A percentile compares a stretch with the other conserved stretches of the same genome.
phyloP scores from a whole-genome alignment of 2,113 vertebrate genomes.

The Genyomyrus donnyi region DNA sequence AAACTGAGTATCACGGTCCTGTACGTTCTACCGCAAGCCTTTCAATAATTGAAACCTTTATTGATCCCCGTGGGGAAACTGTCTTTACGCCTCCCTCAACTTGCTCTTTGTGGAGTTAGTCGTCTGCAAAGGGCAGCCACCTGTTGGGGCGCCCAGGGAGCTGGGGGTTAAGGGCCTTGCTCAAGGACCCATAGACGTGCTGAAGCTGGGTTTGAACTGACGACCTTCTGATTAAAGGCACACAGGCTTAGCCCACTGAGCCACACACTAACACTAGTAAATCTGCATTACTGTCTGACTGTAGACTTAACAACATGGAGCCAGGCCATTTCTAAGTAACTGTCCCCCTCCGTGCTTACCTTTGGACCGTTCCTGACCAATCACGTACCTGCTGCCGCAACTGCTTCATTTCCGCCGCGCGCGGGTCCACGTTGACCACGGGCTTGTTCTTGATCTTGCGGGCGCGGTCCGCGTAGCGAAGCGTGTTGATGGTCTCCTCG shows the following conservation, averaged over 20 bases:
- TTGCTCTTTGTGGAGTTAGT: no score
- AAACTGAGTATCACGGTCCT: background rate
- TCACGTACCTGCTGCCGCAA: slow-evolving; percentile 81
- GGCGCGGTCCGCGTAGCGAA: slow-evolving; percentile 91
- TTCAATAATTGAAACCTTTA: background rate
- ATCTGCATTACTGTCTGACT: background rate
- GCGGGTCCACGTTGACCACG: slow-evolving; percentile 81
- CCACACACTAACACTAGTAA: background rate
- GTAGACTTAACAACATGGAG: background rate
- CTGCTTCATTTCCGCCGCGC: slow-evolving; percentile 70
- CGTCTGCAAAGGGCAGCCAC: no score
- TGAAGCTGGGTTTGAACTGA: no score
- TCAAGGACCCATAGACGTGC: no score
- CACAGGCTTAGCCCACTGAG: no score
- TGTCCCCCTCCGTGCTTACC: background rate
- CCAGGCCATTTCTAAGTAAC: background rate
- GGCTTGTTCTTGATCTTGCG: slow-evolving; percentile 97
- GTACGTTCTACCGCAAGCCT: background rate
- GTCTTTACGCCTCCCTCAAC: no score
- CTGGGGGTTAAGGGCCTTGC: no score
- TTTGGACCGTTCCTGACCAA: background rate
- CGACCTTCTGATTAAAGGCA: no score
- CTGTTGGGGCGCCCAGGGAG: no score
- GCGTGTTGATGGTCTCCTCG: slow-evolving; percentile 92
- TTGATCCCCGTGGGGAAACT: no score